Evolutionary conservation across 2,888 invertebrate genomes (phyloP), one percentile per base, ranked within the genome.

Genomic region (Phasia obesa): DNA sequence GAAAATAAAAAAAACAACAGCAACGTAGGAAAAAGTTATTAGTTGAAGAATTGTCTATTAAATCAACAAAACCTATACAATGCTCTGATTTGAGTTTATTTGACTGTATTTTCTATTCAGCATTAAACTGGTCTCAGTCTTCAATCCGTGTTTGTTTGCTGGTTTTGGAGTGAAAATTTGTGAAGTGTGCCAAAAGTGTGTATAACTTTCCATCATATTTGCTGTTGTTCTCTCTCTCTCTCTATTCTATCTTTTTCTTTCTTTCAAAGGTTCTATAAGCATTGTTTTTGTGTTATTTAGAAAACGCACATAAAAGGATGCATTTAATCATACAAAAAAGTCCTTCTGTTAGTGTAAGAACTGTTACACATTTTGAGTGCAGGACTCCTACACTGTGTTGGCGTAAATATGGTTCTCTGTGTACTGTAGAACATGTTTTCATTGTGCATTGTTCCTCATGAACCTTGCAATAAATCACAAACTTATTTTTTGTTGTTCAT

Each of bases 401-500:
- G 42, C 64, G 17, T 25, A 27, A 23, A 42, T 69, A 19, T 13
- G 21, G 11, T 38, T 42, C 17, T 25, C 21, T 44, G 19, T 53
- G 19, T 19, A 35, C 62, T 74, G 38, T 42, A 51, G 2, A 60
- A 27, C 6, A 62, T 67, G 17, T 55, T 47, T 59, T 57, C 25
- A 44, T 23, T 53, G 35, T 59, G 17, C 42, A 15, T 19, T 55
- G 19, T 44, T 47, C 59, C 23, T 51, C 42, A 38, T 65, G 59
- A 79, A 79, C 42, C 21, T 21, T 70, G 44, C 59, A 57, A 82
- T 83, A 83, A 83, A 79, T 83, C 83, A 83, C 75, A 67, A 53
- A 47, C 42, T 23, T 35, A 23, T 57, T 47, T 64, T 65, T 57
- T 11, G 47, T 65, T 7, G 31, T 65, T 47, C 35, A 55, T 75